Base-by-base conservation (phyloP, 2,888 invertebrate genomes). In the Torymus tubicola region DNA sequence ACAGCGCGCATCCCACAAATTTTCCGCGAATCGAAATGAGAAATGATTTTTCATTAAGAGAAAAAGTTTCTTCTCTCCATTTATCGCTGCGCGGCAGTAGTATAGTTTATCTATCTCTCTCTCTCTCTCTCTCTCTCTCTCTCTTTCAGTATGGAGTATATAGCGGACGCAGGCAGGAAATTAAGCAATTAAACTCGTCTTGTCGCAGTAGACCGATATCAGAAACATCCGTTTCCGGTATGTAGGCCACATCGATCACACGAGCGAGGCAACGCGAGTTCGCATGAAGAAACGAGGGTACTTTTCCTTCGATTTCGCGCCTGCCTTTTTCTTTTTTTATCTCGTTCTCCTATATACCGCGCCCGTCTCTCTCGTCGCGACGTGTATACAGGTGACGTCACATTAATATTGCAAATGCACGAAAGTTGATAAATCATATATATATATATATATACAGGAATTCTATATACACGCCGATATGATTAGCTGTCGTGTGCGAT, bases 111-210 rank as follows among this genome's bases (percentile, higher is more conserved):
- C 42, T 57, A 13, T 12, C 69, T 31, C 42, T 11, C 2, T 64
- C 31, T 12, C 31, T 16, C 21, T 16, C n/a, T n/a, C 13, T 74
- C 16, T 11, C 24, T 64, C 21, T 16, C 42, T 57, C 14, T 65
- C 18, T 65, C 18, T 57, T 57, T 65, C 12, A 21, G 10, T n/a
- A n/a, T n/a, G 21, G 21, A 21, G 21, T 21, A 14, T 21, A 12
- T n/a, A 8, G 11, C 4, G 11, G 58, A 3, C 42, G 8, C 8
- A 21, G 21, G 24, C 77, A 70, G 64, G 70, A 77, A 77, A 77
- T 70, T 77, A 77, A 77, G 69, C 70, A 70, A 77, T 77, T 77
- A 77, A 77, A 70, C 70, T 77, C 57, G 64, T 57, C 63, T 42
- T 31, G 50, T 70, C 57, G 55, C 68, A 42, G 50, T 16, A 53